Conservation (phyloP, 2,797 vertebrate genomes). For the Sebastes hubbsi region DNA sequence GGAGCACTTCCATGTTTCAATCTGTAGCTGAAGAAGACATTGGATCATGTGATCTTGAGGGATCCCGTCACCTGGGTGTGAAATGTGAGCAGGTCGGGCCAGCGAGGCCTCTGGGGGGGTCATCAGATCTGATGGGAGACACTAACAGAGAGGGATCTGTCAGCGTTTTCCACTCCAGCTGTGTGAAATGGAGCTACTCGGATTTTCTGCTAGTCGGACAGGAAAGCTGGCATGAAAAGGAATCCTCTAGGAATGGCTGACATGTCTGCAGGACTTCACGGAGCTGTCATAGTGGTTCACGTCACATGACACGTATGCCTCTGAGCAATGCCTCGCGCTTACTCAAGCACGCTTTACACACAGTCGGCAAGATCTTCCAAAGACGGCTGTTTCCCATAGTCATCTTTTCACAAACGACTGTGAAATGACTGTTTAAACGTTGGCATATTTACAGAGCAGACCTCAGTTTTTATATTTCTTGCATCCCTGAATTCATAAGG, state of each 20-base stretch:
- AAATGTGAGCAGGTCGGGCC: slow-evolving; percentile 29
- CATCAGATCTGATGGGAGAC: slow-evolving; percentile 15
- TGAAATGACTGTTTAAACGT: neutral
- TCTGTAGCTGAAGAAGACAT: neutral
- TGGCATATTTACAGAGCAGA: neutral
- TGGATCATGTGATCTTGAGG: slow-evolving; percentile 1
- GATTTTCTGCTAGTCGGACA: neutral
- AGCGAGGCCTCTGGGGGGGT: slow-evolving; percentile 1
- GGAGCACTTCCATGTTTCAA: neutral
- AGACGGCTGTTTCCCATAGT: neutral
- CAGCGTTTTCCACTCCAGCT: slow-evolving; percentile 65
- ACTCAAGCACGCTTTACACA: neutral
- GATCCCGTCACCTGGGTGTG: slow-evolving; percentile 25
- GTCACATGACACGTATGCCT: slow-evolving; percentile 14
- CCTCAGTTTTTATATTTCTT: neutral
- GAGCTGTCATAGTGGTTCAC: slow-evolving; percentile 31
- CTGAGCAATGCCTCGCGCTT: neutral
- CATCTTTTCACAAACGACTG: neutral
- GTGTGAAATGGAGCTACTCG: slow-evolving; percentile 53
- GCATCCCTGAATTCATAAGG: neutral
- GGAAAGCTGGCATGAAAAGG: slow-evolving; percentile 54
- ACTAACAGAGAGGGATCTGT: slow-evolving; percentile 19
- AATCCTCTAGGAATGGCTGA: slow-evolving; percentile 55
- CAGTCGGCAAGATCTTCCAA: neutral
- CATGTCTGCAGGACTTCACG: slow-evolving; percentile 25